Percentiles rank a stretch among this genome's conserved stretches.
phyloP scores from a whole-genome alignment of 2,888 invertebrate genomes.

The Carpatolechia fugitivella region DNA sequence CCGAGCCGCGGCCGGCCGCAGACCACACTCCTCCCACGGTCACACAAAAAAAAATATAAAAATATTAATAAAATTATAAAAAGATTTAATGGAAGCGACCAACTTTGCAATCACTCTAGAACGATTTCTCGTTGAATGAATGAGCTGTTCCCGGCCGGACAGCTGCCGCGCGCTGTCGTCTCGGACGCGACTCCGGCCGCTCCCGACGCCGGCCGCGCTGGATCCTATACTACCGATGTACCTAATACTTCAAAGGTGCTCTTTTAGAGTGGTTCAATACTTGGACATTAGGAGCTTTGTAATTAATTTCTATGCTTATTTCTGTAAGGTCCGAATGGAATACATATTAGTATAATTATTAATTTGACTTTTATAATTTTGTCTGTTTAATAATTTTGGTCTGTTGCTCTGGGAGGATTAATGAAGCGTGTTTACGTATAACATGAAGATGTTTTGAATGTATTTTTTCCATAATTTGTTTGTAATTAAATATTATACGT shows the following conservation, averaged over 20 bases:
- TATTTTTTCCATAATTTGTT: conserved; percentile 21
- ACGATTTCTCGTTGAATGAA: conserved; percentile 19
- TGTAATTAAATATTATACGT: conserved; percentile 36
- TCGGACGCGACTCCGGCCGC: background rate
- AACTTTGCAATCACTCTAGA: conserved; percentile 38
- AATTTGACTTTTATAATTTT: conserved; percentile 17
- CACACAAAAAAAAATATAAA: conserved; percentile 59
- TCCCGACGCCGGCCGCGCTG: too few relatives aligned
- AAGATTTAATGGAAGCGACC: conserved; percentile 44
- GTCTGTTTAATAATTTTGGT: conserved; percentile 39
- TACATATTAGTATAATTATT: conserved; percentile 25
- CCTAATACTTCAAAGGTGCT: conserved; percentile 35
- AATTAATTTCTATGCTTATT: conserved; percentile 44
- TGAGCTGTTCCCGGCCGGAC: background rate
- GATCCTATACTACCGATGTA: background rate
- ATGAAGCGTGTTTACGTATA: conserved; percentile 33
- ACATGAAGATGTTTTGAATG: conserved; percentile 14
- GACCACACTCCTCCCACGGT: conserved; percentile 29
- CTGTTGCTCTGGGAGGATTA: conserved; percentile 45
- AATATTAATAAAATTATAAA: conserved; percentile 61
- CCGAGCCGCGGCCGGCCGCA: conserved; percentile 31
- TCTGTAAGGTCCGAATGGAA: conserved; percentile 39
- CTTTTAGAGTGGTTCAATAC: conserved; percentile 50
- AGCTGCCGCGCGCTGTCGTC: background rate
- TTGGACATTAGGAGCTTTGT: conserved; percentile 51